Evolutionary conservation across 2,113 vertebrate species (phyloP), one percentile per base, ranked within the genome.

Genomic region (Heterochromis multidens): DNA sequence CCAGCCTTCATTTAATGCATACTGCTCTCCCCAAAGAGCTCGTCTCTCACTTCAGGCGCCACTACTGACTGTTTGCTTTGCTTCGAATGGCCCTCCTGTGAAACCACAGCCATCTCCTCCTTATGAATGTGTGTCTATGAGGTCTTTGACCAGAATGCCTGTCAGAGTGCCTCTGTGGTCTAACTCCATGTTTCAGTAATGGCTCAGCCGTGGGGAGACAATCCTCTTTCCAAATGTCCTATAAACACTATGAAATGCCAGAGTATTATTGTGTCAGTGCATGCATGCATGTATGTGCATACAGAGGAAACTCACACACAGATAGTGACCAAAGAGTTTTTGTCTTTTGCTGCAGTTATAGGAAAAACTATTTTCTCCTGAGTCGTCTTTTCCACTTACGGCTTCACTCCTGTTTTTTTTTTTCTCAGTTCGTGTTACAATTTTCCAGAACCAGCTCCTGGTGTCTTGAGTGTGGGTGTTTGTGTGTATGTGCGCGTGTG

Each of bases 341-440:
- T 81, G 80, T 57, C 83, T 86, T 88, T 82, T n/a, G 46, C 84
- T 79, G 76, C 87, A 80, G 85, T 80, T 56, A 80, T 57, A 80
- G 84, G 89, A 88, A 87, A 93, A 85, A 74, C 5, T 52, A 57
- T 86, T 87, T 92, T 92, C 56, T 91, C 85, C 91, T 87, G 91
- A 92, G 85, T 94, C 78, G 84, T 91, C 93, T 94, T 95, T 95
- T 95, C 95, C 95, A 95, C 82, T 92, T 90, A 87, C 56, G 40
- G 80, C 62, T 77, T 81, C 27, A n/a, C 82, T 87, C 81, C 77
- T 84, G 61, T 81, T 82, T 76, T 63, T 85, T 87, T 77, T 88
- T 72, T 78, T 82, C 80, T 82, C 67, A 87, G 87, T 92, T 92
- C 87, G 52, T 87, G 85, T 92, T 93, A 80, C 87, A 91, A 83